A percentile compares a stretch with the other conserved stretches of the same genome.
These are phyloP conservation scores for Austrofundulus limnaeus DNA, from an alignment of 2,113 vertebrate species.

Conservation along the genomic window DNA sequence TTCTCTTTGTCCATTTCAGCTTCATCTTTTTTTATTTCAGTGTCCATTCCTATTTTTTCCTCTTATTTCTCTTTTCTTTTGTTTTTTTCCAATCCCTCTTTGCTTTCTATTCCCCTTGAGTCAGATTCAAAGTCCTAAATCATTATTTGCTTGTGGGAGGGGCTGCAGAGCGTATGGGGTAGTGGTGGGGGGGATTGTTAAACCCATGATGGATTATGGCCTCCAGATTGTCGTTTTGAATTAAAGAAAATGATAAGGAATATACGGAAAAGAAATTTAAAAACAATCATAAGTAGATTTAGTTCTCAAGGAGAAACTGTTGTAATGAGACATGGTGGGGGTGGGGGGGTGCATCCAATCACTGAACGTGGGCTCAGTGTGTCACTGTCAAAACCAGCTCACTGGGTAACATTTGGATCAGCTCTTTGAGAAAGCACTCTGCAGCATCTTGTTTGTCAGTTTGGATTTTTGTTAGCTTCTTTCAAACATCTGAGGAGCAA, in stretches of 20 bases:
- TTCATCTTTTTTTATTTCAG: background rate
- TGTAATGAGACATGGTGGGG: constrained; percentile 56
- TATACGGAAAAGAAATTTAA: constrained; percentile 71
- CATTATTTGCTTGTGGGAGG: constrained; percentile 52
- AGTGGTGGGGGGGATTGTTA: constrained; percentile 38
- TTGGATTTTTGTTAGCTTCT: constrained; percentile 52
- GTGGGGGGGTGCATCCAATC: constrained; percentile 56
- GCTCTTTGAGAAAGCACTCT: constrained; percentile 46
- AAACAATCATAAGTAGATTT: constrained; percentile 78
- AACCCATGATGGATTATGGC: constrained; percentile 77
- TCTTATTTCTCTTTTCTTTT: background rate
- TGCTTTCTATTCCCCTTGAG: constrained; percentile 42
- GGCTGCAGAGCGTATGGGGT: constrained; percentile 42
- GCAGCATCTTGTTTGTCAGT: constrained; percentile 58
- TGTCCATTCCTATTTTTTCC: background rate
- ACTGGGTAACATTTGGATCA: constrained; percentile 39
- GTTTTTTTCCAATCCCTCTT: constrained; percentile 8
- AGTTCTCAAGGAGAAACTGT: constrained; percentile 73
- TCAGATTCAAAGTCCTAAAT: constrained; percentile 56
- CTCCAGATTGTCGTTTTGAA: constrained; percentile 76
- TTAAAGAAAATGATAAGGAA: constrained; percentile 78
- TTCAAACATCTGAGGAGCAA: constrained; percentile 42
- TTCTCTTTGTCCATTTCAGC: constrained; percentile 5
- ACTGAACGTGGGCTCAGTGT: constrained; percentile 38
- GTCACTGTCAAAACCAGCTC: constrained; percentile 62